These are phyloP conservation scores for fruit fly (Drosophila melanogaster) DNA, from an alignment of 1,140 invertebrate species.

Conservation along the genomic window DNA sequence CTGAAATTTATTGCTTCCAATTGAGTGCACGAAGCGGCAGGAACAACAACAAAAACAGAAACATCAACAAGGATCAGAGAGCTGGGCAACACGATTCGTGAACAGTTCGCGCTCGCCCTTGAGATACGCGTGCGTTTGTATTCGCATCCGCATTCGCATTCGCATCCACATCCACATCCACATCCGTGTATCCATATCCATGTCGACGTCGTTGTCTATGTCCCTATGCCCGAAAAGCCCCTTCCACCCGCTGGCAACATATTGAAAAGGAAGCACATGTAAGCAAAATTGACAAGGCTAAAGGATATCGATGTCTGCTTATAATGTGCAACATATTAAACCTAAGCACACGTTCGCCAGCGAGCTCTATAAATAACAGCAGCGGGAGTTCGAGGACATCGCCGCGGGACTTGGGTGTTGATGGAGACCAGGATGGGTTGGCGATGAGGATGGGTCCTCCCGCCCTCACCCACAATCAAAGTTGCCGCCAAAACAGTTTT, in stretches of 20 bases:
- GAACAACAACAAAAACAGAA: slow-evolving; percentile 33
- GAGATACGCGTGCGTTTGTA: slow-evolving; percentile 75
- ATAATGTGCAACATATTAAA: slow-evolving; percentile 84
- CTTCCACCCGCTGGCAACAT: slow-evolving; percentile 57
- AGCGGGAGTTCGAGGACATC: slow-evolving; percentile 35
- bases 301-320: slow-evolving; percentile 84
- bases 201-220: slow-evolving; percentile 34
- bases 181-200: slow-evolving; percentile 8
- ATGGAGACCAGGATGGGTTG: background rate
- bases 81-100: slow-evolving; percentile 53
- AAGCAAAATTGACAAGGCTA: slow-evolving; percentile 84
- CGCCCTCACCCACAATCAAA: slow-evolving; percentile 61
- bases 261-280: slow-evolving; percentile 81
- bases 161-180: slow-evolving; percentile 33
- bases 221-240: slow-evolving; percentile 22
- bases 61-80: slow-evolving; percentile 39
- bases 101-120: slow-evolving; percentile 77
- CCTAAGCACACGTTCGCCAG: slow-evolving; percentile 74
- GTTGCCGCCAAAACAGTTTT: slow-evolving; percentile 80
- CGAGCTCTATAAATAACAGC: slow-evolving; percentile 82
- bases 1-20: slow-evolving; percentile 84
- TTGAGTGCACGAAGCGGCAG: slow-evolving; percentile 78
- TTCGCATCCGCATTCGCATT: slow-evolving; percentile 29
- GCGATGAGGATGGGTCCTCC: slow-evolving; percentile 2
- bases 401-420: background rate